Evolutionary conservation across 2,113 vertebrate species (phyloP), one percentile per base, ranked within the genome.

Genomic region (Pongo abelii): DNA sequence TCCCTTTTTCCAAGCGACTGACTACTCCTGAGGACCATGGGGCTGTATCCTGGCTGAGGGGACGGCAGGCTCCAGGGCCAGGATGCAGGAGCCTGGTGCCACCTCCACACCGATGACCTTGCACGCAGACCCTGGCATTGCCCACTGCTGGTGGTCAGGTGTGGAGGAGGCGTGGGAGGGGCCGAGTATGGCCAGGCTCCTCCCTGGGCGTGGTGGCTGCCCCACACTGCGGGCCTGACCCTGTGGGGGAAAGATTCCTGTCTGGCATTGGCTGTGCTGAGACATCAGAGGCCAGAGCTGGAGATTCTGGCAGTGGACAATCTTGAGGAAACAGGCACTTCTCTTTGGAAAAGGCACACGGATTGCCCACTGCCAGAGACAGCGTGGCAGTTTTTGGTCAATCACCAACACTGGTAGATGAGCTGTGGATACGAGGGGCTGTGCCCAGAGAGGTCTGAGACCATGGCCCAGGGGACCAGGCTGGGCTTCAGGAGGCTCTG

Each of bases 1-100:
- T 61, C 43, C 2, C 8, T 48, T 8, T 48, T 14, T 35, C 70
- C 12, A 3, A 35, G 22, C 1, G 27, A 16, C 83, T 67, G 70
- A 5, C 6, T 1, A 8, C 81, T 74, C 69, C 52, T 0, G 0
- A 30, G 61, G 48, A 12, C 48, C 13, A 0, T 20, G 20, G 48
- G 5, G 20, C 32, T 55, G 50, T 17, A 80, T 43, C 2, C 17
- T 27, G 23, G 25, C 79, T 48, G 23, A 57, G 72, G 4, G 48
- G 46, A 57, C 17, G 1, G 32, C 43, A 2, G 48, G n/a, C 6
- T 8, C 57, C 72, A 4, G 13, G 43, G 25, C 35, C 18, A 3
- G 8, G 20, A 10, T 48, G 20, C 27, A 70, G 59, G 22, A 61
- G 32, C 16, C 75, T 55, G 61, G 32, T 22, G 23, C 16, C 5